Percentiles rank a stretch among this genome's conserved stretches.
These are phyloP conservation scores for Amia ocellicauda DNA, from an alignment of 2,113 vertebrate species.

Conservation along the genomic window DNA sequence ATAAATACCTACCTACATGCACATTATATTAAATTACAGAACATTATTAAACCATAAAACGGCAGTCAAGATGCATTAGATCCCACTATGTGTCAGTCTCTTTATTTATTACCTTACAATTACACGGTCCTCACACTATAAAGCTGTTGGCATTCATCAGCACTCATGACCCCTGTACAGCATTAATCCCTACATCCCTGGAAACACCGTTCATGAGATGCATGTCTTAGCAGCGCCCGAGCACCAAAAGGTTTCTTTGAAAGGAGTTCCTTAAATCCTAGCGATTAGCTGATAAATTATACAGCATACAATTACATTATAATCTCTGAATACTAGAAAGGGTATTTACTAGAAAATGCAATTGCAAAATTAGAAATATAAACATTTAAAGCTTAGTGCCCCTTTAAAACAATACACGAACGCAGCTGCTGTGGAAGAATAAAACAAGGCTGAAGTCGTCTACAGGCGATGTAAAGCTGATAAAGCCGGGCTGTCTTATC, in stretches of 20 bases:
- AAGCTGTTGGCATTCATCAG: conserved; percentile 29
- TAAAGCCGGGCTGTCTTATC: too few species aligned
- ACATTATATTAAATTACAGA: too few species aligned
- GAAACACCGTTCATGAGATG: conserved; percentile 29
- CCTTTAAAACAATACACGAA: too few species aligned
- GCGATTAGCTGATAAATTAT: too few species aligned
- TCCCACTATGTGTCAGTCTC: conserved; percentile 29
- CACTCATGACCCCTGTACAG: conserved; percentile 15
- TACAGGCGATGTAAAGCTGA: too few species aligned
- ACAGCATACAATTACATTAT: too few species aligned
- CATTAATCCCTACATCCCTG: conserved; percentile 14
- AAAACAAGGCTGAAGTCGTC: too few species aligned
- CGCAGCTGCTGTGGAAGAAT: too few species aligned
- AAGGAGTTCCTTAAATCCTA: conserved; percentile 26
- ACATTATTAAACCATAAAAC: too few species aligned
- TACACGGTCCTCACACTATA: conserved; percentile 10
- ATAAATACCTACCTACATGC: too few species aligned
- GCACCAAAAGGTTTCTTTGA: background rate
- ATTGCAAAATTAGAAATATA: background rate
- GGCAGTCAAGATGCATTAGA: too few species aligned
- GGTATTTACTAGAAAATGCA: background rate
- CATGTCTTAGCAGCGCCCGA: background rate
- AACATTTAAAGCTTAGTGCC: background rate
- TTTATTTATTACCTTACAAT: conserved; percentile 30
- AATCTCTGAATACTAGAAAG: background rate